Evolutionary conservation across 2,888 invertebrate genomes (phyloP), one percentile per base, ranked within the genome.

Genomic region (Scelioninae gen. 1): DNA sequence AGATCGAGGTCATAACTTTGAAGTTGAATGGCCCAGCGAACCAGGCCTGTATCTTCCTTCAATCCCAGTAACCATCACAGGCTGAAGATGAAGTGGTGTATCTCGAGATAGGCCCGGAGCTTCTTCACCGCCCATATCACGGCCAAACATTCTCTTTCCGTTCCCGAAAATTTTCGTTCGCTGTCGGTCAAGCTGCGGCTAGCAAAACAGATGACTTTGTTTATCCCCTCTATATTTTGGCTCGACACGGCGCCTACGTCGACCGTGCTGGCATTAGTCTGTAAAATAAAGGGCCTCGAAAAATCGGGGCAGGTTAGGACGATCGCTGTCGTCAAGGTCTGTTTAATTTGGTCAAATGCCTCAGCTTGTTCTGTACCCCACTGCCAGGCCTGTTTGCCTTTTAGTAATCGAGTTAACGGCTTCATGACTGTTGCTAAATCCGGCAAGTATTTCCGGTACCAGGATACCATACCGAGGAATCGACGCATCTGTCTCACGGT

Each of bases 1-100:
- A n/a, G n/a, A n/a, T 63, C 62, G 11, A 66, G 53, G 11, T 51
- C 34, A 53, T 34, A 66, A 15, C 16, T 15, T n/a, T 66, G 66
- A 6, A 66, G n/a, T 38, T 38, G 34, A 7, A 66, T 38, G 1
- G 38, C 38, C 66, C 66, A 66, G 2, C 53, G 38, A 16, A 53
- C 66, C 23, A 66, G 38, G 9, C 66, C 66, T 10, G 49, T 49
- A 16, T 2, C 5, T 5, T n/a, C 49, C n/a, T 16, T 49, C 10
- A 49, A 13, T 6, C 23, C 49, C 15, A 49, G 16, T 49, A 49
- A 16, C 49, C 49, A 49, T 16, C 49, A 5, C 49, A 49, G n/a
- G 16, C 49, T 49, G n/a, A 49, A 10, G 10, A n/a, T 16, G n/a
- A 49, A 49, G 4, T 16, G 15, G 15, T 6, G 5, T 5, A 5